Evolutionary conservation across 2,888 invertebrate genomes (phyloP), one percentile per base, ranked within the genome.

Genomic region (Drosophila prolongata): DNA sequence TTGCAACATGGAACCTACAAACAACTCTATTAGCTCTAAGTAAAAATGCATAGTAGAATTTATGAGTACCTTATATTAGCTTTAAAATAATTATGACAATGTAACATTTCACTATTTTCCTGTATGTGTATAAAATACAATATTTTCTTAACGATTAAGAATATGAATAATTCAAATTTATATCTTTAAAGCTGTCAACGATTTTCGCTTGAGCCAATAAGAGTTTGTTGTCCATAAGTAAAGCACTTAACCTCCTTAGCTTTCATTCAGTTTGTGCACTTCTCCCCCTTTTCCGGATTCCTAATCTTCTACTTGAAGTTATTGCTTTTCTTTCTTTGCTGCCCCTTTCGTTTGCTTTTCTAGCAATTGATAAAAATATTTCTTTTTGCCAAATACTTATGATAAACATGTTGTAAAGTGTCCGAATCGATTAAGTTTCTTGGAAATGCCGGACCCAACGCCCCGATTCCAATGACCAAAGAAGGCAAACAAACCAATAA

Each of bases 361-460:
- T 11, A 35, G 55, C 49, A 68, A 56, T 67, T 67, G 55, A 67
- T 67, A 66, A 40, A 67, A 43, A 42, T 56, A 49, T 37, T 67
- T 68, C 10, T 38, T n/a, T 61, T 68, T 50, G 62, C 8, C 64
- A 64, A 64, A 64, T 44, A 50, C 67, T 66, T 66, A 66, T 37
- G 50, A 56, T 50, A 70, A 64, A 60, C 54, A 71, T 70, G 47
- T 50, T 49, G 55, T 57, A 38, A 59, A 64, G 52, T 50, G 55
- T 52, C 62, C 60, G 61, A 66, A 73, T 84, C 80, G 76, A 78
- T 84, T 69, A 83, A 40, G 55, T 40, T 35, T 13, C 34, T 13
- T 14, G 43, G 13, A 42, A 47, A 30, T 34, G 24, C 38, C 2
- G 14, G 14, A 1, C 13, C 60, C 13, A 11, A 16, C 34, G 16